Evolutionary conservation across 1,140 invertebrate genomes (phyloP).

Genomic region (Luehdorfia chinensis): DNA sequence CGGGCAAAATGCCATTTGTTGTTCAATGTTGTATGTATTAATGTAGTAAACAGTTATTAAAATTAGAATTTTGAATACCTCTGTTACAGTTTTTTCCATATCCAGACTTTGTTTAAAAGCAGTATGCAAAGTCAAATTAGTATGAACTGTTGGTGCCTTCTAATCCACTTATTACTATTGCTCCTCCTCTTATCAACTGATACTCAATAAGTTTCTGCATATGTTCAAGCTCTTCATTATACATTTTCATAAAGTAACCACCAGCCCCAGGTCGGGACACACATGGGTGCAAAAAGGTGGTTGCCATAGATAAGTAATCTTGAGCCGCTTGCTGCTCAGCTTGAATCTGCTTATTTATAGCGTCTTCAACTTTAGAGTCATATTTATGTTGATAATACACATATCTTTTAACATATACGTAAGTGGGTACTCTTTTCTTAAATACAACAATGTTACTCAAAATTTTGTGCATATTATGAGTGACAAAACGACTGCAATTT

Average conservation of each 20-base stretch:
- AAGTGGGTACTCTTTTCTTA: neutral
- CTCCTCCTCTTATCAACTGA: slow-evolving; percentile 33
- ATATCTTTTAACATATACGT: neutral
- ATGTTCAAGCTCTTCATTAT: slow-evolving; percentile 34
- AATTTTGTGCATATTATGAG: slow-evolving; percentile 5
- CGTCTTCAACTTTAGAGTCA: slow-evolving; percentile 22
- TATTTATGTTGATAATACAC: slow-evolving; percentile 25
- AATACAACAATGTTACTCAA: neutral
- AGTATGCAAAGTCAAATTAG: slow-evolving; percentile 24
- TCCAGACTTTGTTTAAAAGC: slow-evolving; percentile 30
- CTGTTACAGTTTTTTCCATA: slow-evolving; percentile 32
- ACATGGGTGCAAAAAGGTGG: slow-evolving; percentile 27
- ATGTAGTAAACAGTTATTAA: no score
- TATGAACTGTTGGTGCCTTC: slow-evolving; percentile 16
- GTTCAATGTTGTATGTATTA: no score
- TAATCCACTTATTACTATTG: slow-evolving; percentile 19
- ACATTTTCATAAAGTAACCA: slow-evolving; percentile 41
- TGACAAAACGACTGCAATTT: neutral
- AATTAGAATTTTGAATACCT: slow-evolving; percentile 21
- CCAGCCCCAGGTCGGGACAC: slow-evolving; percentile 26
- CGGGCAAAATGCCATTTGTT: no score
- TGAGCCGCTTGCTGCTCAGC: slow-evolving; percentile 34
- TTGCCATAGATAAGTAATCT: slow-evolving; percentile 35
- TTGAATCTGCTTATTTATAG: slow-evolving; percentile 35
- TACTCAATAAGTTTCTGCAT: slow-evolving; percentile 36